Evolutionary conservation across 1,140 invertebrate genomes (phyloP).

Genomic region (Glomeris maerens): DNA sequence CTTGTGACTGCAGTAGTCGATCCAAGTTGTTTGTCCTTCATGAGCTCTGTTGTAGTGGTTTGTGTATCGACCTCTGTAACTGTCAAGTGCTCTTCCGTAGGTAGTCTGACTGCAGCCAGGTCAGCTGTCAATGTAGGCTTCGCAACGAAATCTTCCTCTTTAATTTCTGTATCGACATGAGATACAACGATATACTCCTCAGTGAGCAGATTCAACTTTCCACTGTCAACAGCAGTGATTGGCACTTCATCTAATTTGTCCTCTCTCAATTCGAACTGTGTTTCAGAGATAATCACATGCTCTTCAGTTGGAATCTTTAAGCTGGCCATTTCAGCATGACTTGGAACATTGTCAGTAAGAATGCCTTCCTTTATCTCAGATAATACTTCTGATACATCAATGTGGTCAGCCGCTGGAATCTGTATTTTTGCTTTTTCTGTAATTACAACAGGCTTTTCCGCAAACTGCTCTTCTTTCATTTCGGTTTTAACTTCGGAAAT

Average conservation of each 20-base stretch:
- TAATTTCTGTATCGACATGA: neutral
- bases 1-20: too few relatives aligned
- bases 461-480: constrained; percentile 23
- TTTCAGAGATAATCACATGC: neutral
- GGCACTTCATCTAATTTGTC: constrained; percentile 22
- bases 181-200: constrained; percentile 16
- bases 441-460: constrained; percentile 21
- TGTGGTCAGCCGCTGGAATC: too few relatives aligned
- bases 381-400: too few relatives aligned
- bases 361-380: too few relatives aligned
- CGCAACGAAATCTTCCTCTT: constrained; percentile 19
- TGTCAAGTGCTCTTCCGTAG: constrained; percentile 28
- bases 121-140: constrained; percentile 10
- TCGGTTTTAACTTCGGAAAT: constrained; percentile 3
- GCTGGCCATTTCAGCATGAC: too few relatives aligned
- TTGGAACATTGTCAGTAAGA: too few relatives aligned
- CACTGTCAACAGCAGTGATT: constrained; percentile 22
- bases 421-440: constrained; percentile 26
- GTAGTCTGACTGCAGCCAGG: neutral
- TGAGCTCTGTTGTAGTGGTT: too few relatives aligned
- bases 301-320: too few relatives aligned
- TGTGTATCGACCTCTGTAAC: constrained; percentile 36
- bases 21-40: too few relatives aligned
- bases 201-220: constrained; percentile 24
- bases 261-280: constrained; percentile 20